Percentiles rank a stretch among this genome's conserved stretches.
Evolutionary conservation across 1,140 invertebrate genomes (phyloP).

Genomic region (Aphaenogaster floridana): DNA sequence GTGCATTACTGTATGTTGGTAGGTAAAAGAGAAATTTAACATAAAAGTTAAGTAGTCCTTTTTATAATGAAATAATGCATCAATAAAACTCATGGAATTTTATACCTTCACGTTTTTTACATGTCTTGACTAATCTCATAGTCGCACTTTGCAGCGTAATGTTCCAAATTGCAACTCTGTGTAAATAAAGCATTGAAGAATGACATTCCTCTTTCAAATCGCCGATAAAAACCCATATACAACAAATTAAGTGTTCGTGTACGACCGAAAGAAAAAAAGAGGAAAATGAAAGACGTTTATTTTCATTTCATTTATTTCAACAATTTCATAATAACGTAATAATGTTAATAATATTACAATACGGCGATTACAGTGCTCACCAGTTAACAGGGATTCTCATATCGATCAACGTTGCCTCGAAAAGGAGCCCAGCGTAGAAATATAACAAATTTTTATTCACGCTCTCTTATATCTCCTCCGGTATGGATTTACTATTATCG

Average conservation of each 20-base stretch:
- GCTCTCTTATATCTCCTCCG: constrained; percentile 74
- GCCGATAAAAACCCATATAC: background rate
- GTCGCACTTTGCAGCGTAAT: background rate
- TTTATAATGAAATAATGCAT: constrained; percentile 71
- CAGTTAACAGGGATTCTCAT: constrained; percentile 87
- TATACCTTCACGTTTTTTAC: constrained; percentile 20
- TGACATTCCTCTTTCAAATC: background rate
- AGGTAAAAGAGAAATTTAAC: constrained; percentile 55
- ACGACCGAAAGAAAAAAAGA: constrained; percentile 52
- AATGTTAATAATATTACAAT: constrained; percentile 87
- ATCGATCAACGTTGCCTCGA: constrained; percentile 86
- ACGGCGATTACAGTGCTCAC: constrained; percentile 86
- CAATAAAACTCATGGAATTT: constrained; percentile 62
- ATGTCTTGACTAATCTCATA: background rate
- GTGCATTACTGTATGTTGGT: constrained; percentile 57
- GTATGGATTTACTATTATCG: constrained; percentile 85
- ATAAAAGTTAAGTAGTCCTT: constrained; percentile 65
- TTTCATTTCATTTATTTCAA: constrained; percentile 87
- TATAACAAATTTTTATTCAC: constrained; percentile 85
- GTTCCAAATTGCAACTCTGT: background rate
- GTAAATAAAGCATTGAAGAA: background rate
- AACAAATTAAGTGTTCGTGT: background rate
- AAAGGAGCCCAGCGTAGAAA: constrained; percentile 86
- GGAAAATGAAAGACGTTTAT: constrained; percentile 81
- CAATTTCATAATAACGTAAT: constrained; percentile 88